These are phyloP conservation scores for Meliscaeva auricollis DNA, from an alignment of 2,888 invertebrate genomes.

Conservation along the genomic window DNA sequence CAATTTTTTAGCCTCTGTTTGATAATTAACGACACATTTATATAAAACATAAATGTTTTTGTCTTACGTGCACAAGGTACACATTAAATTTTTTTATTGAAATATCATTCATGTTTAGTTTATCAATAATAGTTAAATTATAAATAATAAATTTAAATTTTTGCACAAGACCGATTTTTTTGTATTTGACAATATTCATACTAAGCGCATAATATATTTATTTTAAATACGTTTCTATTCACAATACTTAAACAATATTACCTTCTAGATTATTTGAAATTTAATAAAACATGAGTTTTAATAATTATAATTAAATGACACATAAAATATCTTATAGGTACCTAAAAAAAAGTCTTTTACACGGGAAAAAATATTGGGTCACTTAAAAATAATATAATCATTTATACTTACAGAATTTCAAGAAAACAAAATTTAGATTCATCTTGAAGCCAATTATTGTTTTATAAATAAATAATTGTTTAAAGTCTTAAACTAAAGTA, in stretches of 20 bases:
- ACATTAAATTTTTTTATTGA: slow-evolving; percentile 58
- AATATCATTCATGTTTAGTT: slow-evolving; percentile 33
- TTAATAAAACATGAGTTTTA: neutral
- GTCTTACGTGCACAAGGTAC: neutral
- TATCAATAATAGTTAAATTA: slow-evolving; percentile 35
- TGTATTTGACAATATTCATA: slow-evolving; percentile 33
- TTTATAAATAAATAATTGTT: neutral
- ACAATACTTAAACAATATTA: slow-evolving; percentile 64
- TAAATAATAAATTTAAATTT: slow-evolving; percentile 37
- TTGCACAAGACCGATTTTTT: slow-evolving; percentile 59
- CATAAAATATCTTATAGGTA: neutral
- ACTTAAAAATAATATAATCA: neutral
- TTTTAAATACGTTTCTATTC: slow-evolving; percentile 43
- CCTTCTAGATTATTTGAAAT: too few species aligned
- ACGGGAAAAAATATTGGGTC: slow-evolving; percentile 9
- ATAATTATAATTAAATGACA: slow-evolving; percentile 48
- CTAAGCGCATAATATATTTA: slow-evolving; percentile 20
- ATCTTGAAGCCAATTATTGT: neutral
- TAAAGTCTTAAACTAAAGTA: neutral
- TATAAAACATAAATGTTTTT: neutral
- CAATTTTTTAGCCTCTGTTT: too few species aligned
- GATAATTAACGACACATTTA: too few species aligned
- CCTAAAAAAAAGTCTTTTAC: neutral
- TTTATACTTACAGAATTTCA: too few species aligned
- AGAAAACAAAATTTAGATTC: neutral